These are phyloP conservation scores for Dryobates pubescens DNA, from an alignment of 2,797 vertebrate species.

Conservation along the genomic window DNA sequence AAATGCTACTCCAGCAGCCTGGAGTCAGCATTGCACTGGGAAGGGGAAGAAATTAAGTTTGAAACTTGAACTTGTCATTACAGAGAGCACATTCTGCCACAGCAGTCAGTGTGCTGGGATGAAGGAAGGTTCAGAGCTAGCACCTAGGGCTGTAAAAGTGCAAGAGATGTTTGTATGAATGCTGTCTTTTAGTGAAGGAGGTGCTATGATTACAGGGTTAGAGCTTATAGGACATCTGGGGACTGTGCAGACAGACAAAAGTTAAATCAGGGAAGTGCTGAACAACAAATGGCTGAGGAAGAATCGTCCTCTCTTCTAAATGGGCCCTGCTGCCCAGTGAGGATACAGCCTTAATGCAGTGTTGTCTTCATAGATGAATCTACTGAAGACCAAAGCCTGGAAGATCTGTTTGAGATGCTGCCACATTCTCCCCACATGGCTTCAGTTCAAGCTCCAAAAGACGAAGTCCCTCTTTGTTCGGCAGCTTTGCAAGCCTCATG, in stretches of 20 bases:
- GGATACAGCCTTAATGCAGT: background rate
- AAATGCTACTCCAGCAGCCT: background rate
- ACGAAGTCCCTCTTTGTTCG: background rate
- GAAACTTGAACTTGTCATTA: background rate
- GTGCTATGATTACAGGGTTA: background rate
- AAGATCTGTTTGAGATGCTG: background rate
- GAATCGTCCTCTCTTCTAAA: background rate
- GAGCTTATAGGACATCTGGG: background rate
- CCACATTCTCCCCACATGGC: background rate
- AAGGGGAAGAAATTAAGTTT: background rate
- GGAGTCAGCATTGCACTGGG: background rate
- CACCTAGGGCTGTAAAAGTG: background rate
- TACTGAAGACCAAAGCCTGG: background rate
- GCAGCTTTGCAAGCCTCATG: background rate
- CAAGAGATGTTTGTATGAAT: background rate
- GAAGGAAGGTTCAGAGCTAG: background rate
- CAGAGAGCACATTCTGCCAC: background rate
- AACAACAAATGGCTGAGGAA: background rate
- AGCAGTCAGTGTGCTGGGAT: background rate
- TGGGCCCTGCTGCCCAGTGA: background rate
- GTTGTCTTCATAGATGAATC: background rate
- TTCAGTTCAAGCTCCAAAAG: background rate
- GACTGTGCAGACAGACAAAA: background rate
- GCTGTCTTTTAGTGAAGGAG: background rate
- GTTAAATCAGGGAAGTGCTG: background rate